Evolutionary conservation across 2,888 invertebrate species (phyloP).

Genomic region (Abrostola triplasia): DNA sequence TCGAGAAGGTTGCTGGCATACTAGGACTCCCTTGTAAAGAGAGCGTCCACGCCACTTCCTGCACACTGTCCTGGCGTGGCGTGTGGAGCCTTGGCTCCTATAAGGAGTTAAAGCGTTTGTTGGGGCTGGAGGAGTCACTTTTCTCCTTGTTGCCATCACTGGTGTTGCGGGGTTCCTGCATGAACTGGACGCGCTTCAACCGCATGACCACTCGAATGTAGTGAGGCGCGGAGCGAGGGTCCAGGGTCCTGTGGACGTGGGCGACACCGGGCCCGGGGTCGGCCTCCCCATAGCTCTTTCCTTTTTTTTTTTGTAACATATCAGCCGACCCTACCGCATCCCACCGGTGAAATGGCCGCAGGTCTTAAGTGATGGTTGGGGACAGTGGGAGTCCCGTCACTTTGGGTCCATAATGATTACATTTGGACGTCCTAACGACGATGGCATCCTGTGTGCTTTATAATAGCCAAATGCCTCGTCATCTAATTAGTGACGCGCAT

Average conservation of each 20-base stretch:
- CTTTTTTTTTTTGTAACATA: too few species aligned
- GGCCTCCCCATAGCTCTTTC: too few species aligned
- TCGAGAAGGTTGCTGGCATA: conserved; percentile 44
- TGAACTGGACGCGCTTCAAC: background rate
- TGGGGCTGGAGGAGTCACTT: background rate
- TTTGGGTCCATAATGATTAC: too few species aligned
- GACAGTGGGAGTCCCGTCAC: too few species aligned
- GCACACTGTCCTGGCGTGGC: conserved; percentile 51
- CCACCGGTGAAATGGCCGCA: too few species aligned
- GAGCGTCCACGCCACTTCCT: conserved; percentile 37
- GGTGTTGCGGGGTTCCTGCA: background rate
- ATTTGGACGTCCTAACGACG: too few species aligned
- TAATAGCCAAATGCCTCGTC: too few species aligned
- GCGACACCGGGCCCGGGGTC: background rate
- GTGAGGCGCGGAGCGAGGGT: background rate
- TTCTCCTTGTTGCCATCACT: conserved; percentile 2
- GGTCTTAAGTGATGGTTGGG: too few species aligned
- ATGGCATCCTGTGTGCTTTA: too few species aligned
- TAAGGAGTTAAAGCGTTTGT: conserved; percentile 17
- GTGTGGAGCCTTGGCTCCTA: conserved; percentile 45
- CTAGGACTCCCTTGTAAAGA: conserved; percentile 40
- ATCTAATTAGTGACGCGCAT: too few species aligned
- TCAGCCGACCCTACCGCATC: too few species aligned
- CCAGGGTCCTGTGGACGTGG: background rate
- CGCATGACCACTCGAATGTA: background rate